A percentile compares a stretch with the other conserved stretches of the same genome.
These are phyloP conservation scores for Ectropis crepuscularia DNA, from an alignment of 2,888 invertebrate species.

Conservation along the genomic window DNA sequence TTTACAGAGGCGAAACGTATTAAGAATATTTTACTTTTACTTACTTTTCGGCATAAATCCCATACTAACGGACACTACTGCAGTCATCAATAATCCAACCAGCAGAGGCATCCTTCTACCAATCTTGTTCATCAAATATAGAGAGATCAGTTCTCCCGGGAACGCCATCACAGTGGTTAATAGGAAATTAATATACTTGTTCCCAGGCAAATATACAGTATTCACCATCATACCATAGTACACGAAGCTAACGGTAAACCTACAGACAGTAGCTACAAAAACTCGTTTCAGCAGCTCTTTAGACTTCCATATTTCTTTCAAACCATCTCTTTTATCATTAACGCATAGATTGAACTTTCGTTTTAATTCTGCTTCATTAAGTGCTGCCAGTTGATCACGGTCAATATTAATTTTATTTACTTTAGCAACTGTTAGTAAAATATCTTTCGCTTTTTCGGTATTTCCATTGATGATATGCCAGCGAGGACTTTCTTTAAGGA, in stretches of 20 bases:
- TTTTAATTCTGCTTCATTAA: slow-evolving; percentile 57
- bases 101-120: slow-evolving; percentile 67
- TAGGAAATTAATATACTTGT: slow-evolving; percentile 71
- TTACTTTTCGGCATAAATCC: slow-evolving; percentile 64
- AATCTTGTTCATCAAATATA: slow-evolving; percentile 69
- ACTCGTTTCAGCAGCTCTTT: slow-evolving; percentile 62
- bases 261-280: slow-evolving; percentile 52
- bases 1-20: neutral
- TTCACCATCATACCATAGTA: slow-evolving; percentile 73
- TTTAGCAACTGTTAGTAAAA: slow-evolving; percentile 56
- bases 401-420: slow-evolving; percentile 63
- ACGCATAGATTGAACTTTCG: slow-evolving; percentile 60
- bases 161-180: slow-evolving; percentile 70
- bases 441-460: slow-evolving; percentile 58
- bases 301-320: slow-evolving; percentile 57
- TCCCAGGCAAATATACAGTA: slow-evolving; percentile 70
- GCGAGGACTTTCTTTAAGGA: slow-evolving; percentile 68
- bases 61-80: slow-evolving; percentile 57
- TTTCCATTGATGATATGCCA: slow-evolving; percentile 71
- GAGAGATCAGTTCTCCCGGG: slow-evolving; percentile 67
- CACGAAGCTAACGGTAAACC: slow-evolving; percentile 68
- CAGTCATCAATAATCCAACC: slow-evolving; percentile 60
- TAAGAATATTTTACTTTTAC: slow-evolving; percentile 42
- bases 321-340: slow-evolving; percentile 58
- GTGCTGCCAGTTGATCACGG: slow-evolving; percentile 52